phyloP scores from a whole-genome alignment of 1,140 invertebrate species.

The Helicoverpa armigera region DNA sequence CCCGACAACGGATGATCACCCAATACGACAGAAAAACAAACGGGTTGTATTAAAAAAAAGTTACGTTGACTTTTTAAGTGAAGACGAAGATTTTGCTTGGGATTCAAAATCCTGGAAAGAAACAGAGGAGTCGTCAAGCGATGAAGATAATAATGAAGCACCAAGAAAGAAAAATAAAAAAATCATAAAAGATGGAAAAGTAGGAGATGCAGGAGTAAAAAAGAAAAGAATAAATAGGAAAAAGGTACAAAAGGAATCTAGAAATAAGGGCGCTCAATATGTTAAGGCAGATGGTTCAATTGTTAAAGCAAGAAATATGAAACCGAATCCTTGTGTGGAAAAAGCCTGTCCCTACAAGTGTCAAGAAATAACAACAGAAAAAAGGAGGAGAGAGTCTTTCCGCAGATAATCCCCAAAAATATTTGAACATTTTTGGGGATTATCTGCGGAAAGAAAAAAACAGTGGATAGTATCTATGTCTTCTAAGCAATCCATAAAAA shows the following conservation, averaged over 20 bases:
- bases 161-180: conserved; percentile 24
- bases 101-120: conserved; percentile 23
- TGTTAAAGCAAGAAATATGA: conserved; percentile 46
- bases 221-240: conserved; percentile 49
- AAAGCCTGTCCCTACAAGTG: conserved; percentile 49
- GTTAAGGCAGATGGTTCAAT: conserved; percentile 49
- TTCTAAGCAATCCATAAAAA: conserved; percentile 37
- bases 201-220: conserved; percentile 40
- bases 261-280: conserved; percentile 46
- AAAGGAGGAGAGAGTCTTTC: too few species aligned
- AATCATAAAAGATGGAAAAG: conserved; percentile 30
- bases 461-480: conserved; percentile 38
- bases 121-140: background rate
- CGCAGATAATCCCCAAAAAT: too few species aligned
- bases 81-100: conserved; percentile 40
- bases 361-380: conserved; percentile 19
- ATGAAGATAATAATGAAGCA: background rate
- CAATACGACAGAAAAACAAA: conserved; percentile 24
- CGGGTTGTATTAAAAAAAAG: conserved; percentile 22
- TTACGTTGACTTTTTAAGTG: conserved; percentile 30
- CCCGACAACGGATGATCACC: background rate
- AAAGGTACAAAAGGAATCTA: conserved; percentile 49
- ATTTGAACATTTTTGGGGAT: conserved; percentile 48
- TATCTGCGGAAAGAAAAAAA: conserved; percentile 39
- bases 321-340: conserved; percentile 47